Percentiles rank a stretch among this genome's conserved stretches.
Conservation (phyloP, 2,113 vertebrate species). For the Osmerus mordax region DNA sequence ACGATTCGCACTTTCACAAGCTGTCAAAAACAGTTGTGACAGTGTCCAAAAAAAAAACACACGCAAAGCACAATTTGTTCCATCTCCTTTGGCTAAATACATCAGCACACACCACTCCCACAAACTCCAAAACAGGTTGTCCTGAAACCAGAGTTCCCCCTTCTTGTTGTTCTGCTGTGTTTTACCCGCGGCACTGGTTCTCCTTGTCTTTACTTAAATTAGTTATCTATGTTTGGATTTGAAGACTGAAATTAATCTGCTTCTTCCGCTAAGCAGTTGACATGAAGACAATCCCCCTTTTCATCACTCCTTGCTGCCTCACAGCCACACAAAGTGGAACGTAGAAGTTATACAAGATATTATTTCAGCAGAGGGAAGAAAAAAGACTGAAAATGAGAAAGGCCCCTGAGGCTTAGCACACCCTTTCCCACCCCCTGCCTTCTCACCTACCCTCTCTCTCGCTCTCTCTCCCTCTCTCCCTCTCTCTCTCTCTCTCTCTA, state of each 20-base stretch:
- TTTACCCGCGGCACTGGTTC: constrained; percentile 34
- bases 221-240: constrained; percentile 48
- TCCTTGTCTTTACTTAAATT: constrained; percentile 29
- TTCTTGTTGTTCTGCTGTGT: constrained; percentile 33
- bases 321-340: not conserved
- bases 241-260: constrained; percentile 56
- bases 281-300: constrained; percentile 43
- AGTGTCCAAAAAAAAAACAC: not conserved
- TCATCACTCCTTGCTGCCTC: constrained; percentile 33
- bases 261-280: constrained; percentile 49
- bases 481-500: not conserved
- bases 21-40: not conserved
- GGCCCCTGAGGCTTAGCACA: constrained; percentile 38
- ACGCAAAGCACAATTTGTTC: not conserved
- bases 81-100: constrained; percentile 4
- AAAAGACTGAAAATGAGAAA: constrained; percentile 34
- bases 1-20: not conserved
- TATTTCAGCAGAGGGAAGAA: constrained; percentile 50
- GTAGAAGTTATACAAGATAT: constrained; percentile 29
- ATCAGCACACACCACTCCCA: constrained; percentile 3
- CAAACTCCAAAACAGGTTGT: constrained; percentile 23
- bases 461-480: not conserved
- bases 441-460: not conserved
- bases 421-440: constrained; percentile 30
- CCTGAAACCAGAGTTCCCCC: constrained; percentile 33